These are phyloP conservation scores for Brachionus manjavacas DNA, from an alignment of 1,140 invertebrate species.

Conservation along the genomic window DNA sequence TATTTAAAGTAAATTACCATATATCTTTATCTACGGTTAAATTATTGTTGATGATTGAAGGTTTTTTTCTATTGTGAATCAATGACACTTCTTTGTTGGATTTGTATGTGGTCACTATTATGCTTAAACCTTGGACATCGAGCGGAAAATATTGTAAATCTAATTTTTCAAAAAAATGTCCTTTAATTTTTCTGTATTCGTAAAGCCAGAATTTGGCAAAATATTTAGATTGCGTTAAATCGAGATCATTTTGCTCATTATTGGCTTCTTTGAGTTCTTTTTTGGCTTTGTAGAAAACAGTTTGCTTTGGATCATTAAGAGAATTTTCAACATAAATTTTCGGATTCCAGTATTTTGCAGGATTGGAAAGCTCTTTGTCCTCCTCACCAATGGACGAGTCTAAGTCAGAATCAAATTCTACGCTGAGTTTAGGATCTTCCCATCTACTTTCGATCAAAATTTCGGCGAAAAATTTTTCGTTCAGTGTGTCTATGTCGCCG, in stretches of 20 bases:
- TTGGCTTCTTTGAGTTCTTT: background rate
- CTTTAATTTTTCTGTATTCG: constrained; percentile 12
- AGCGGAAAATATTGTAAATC: background rate
- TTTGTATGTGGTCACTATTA: constrained; percentile 38
- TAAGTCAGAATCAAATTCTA: background rate
- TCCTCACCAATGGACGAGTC: background rate
- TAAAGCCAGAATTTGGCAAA: background rate
- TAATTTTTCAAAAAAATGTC: constrained; percentile 2
- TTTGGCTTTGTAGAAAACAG: background rate
- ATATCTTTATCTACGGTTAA: constrained; percentile 42
- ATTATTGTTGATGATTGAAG: constrained; percentile 38
- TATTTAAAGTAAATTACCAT: background rate
- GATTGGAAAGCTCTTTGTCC: background rate
- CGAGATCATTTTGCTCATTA: background rate
- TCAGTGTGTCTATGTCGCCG: constrained; percentile 45
- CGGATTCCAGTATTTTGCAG: constrained; percentile 31
- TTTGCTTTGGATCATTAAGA: constrained; percentile 41
- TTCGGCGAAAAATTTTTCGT: constrained; percentile 44
- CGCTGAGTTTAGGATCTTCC: constrained; percentile 7
- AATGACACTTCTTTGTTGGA: constrained; percentile 41
- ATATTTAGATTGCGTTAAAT: background rate
- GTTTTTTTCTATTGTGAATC: constrained; percentile 34
- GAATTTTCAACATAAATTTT: constrained; percentile 43
- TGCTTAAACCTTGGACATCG: constrained; percentile 40
- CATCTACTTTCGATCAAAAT: constrained; percentile 42